Conservation (phyloP, 2,797 vertebrate genomes). For the Moxostoma hubbsi region DNA sequence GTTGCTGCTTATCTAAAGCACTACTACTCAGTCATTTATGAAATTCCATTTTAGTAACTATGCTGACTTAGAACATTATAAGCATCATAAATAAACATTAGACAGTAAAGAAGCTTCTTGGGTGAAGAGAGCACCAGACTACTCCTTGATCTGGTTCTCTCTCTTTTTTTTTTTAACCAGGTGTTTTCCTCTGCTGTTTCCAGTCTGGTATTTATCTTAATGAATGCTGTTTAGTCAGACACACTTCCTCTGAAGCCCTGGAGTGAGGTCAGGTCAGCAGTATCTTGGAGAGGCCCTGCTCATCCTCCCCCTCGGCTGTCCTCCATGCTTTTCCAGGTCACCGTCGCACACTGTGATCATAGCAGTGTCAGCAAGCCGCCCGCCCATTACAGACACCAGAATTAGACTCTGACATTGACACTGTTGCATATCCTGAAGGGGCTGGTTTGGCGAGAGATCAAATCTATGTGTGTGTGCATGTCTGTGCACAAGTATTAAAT, state of each 20-base stretch:
- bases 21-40: too few species aligned
- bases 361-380: slow-evolving; percentile 60
- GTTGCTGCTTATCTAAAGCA: too few species aligned
- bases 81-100: too few species aligned
- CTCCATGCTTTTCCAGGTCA: slow-evolving; percentile 69
- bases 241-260: slow-evolving; percentile 23
- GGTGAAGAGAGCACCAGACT: background rate
- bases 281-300: slow-evolving; percentile 25
- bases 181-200: slow-evolving; percentile 57
- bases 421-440: slow-evolving; percentile 48
- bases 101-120: too few species aligned
- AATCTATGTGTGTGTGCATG: slow-evolving; percentile 15
- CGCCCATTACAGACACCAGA: slow-evolving; percentile 46
- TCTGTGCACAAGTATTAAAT: slow-evolving; percentile 49
- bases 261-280: slow-evolving; percentile 46
- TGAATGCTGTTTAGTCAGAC: slow-evolving; percentile 63
- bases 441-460: slow-evolving; percentile 27
- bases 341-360: slow-evolving; percentile 71
- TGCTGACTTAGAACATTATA: too few species aligned
- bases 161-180: background rate
- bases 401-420: slow-evolving; percentile 59
- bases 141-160: slow-evolving; percentile 59
- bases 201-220: slow-evolving; percentile 63
- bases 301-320: slow-evolving; percentile 23
- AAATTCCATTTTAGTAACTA: too few species aligned